Evolutionary conservation across 2,888 invertebrate species (phyloP), one percentile per base, ranked within the genome.

Genomic region (Helobdella robusta): DNA sequence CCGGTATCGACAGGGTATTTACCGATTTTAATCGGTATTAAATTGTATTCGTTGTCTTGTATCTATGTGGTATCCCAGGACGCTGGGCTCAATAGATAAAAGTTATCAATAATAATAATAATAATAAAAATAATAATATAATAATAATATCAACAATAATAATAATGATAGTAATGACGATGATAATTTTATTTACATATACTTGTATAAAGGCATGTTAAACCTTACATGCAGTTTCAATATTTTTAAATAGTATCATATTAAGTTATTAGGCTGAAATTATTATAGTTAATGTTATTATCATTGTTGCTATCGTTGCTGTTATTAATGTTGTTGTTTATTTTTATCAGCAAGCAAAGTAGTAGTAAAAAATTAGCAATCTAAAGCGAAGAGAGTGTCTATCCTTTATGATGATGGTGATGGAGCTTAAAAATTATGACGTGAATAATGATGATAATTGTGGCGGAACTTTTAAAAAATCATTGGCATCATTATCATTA

Each of bases 261-360:
- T n/a, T n/a, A n/a, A n/a, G n/a, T n/a, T n/a, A n/a, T n/a, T n/a
- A n/a, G n/a, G 23, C 48, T 2, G 23, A 4, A 20, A n/a, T 54
- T 54, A 54, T 54, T 30, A 20, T 11, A 20, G 54, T 20, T 30
- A 18, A 18, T 30, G 54, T 54, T 25, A 25, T 54, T 30, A 6
- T 54, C 25, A 20, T 54, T 30, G 28, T 54, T 30, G 54, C 54
- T 28, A 28, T 54, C 54, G n/a, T n/a, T n/a, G n/a, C n/a, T n/a
- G n/a, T n/a, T n/a, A n/a, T n/a, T n/a, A n/a, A n/a, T n/a, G n/a
- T n/a, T n/a, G n/a, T n/a, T n/a, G n/a, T n/a, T n/a, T n/a, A n/a
- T n/a, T n/a, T n/a, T n/a, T n/a, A 40, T 40, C 44, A 15, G 11
- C 44, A n/a, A 15, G 11, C 44, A 15, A 11, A 40, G 11, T 40